Base-by-base conservation (phyloP, 2,888 invertebrate genomes). In the Hedychridium roseum region DNA sequence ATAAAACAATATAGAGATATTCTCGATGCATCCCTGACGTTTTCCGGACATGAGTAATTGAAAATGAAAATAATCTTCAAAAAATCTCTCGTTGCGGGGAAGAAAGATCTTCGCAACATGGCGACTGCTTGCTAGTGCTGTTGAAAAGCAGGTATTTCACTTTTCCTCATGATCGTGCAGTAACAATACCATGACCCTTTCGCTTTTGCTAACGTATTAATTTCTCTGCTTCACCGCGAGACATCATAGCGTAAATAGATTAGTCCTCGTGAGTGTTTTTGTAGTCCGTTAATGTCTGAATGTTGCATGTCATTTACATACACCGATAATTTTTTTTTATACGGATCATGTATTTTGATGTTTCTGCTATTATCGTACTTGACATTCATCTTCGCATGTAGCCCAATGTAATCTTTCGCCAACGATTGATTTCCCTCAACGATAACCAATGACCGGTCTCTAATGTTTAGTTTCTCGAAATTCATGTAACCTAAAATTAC, bases 61-160 rank as follows among this genome's bases (percentile, higher is more conserved):
- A 15, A 36, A 21, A 12, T 17, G 28, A 38, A 34, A 11, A 23
- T 18, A 18, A 17, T 36, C 31, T 42, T 35, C 16, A 9, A 9
- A 12, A 43, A 48, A 32, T 46, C 45, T 41, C 21, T n/a, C 21
- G 37, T 45, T 48, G 34, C 18, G 39, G 28, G 26, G 20, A 50
- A 30, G 26, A 23, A 30, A 42, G 30, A 64, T 52, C 31, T 14
- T 42, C 15, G 17, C 48, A 61, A 64, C 38, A 61, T 64, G 62
- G 62, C 57, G 54, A 57, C 46, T 38, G n/a, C n/a, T n/a, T n/a
- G n/a, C n/a, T n/a, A n/a, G n/a, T n/a, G n/a, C n/a, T n/a, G n/a
- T n/a, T n/a, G n/a, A 12, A 31, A 42, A 38, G 32, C 48, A 53
- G 57, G 57, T 64, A 52, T 30, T 15, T 17, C 12, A 7, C 31